Percentiles rank a stretch among this genome's conserved stretches.
Evolutionary conservation across 30 jellyfish, hydroid and myxozoan species (phyloP).

Genomic region (Aurelia sp.): DNA sequence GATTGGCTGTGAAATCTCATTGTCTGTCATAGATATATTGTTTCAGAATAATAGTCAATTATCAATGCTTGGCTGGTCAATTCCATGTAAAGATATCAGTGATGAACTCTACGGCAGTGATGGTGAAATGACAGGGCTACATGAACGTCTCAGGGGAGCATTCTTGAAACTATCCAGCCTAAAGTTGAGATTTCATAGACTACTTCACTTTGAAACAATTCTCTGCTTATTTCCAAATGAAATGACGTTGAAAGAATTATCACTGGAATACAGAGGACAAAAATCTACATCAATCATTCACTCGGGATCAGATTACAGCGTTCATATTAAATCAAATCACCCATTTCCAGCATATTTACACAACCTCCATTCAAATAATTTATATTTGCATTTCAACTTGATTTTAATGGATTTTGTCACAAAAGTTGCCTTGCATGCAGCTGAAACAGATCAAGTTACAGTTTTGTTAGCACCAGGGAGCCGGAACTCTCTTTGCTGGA

Average conservation of each 20-base stretch:
- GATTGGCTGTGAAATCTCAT: conserved; percentile 79
- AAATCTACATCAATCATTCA: conserved; percentile 57
- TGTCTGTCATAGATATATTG: conserved; percentile 45
- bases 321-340: conserved; percentile 34
- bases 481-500: conserved; percentile 81
- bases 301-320: conserved; percentile 52
- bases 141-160: conserved; percentile 19
- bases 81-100: conserved; percentile 57
- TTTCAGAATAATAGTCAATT: conserved; percentile 59
- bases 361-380: conserved; percentile 31
- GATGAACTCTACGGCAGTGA: conserved; percentile 24
- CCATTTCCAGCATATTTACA: conserved; percentile 62
- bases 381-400: conserved; percentile 79
- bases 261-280: conserved; percentile 71
- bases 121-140: conserved; percentile 53
- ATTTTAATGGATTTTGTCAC: conserved; percentile 84
- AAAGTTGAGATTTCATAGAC: conserved; percentile 60
- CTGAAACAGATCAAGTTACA: conserved; percentile 70
- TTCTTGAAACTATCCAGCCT: conserved; percentile 75
- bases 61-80: conserved; percentile 79
- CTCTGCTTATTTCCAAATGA: conserved; percentile 63
- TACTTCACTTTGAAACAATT: conserved; percentile 74
- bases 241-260: conserved; percentile 71
- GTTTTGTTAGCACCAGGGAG: conserved; percentile 90
- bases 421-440: conserved; percentile 78